Conservation (phyloP, 2,113 vertebrate genomes). For the Barnardius zonarius region DNA sequence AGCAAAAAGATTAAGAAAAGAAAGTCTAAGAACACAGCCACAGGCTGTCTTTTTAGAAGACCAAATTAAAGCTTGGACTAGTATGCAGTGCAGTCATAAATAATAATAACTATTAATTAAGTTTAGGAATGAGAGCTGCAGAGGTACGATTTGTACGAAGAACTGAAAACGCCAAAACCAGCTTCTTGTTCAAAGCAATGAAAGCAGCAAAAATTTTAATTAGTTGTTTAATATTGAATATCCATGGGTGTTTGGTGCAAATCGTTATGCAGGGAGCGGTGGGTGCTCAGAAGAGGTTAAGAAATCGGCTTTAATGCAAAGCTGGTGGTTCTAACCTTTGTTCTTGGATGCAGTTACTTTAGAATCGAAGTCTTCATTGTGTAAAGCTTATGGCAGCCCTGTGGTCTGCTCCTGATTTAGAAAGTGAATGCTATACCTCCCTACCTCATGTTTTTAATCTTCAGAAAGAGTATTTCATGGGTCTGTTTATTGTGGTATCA, state of each 20-base stretch:
- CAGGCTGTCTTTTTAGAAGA: constrained; percentile 37
- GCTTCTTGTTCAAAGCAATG: constrained; percentile 50
- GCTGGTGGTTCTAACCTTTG: background rate
- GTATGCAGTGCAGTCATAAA: constrained; percentile 53
- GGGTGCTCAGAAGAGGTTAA: background rate
- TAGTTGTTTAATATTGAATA: constrained; percentile 65
- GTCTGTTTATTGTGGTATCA: background rate
- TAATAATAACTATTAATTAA: constrained; percentile 71
- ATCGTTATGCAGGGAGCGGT: constrained; percentile 1
- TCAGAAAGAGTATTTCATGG: background rate
- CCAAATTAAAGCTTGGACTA: constrained; percentile 32
- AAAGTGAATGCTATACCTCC: background rate
- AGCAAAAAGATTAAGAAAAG: background rate
- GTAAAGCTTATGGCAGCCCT: background rate
- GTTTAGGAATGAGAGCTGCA: constrained; percentile 46
- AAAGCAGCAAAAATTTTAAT: constrained; percentile 62
- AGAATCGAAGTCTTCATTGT: background rate
- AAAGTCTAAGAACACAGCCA: background rate
- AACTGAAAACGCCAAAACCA: constrained; percentile 32
- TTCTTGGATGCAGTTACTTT: background rate
- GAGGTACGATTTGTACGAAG: constrained; percentile 49
- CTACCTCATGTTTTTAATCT: background rate
- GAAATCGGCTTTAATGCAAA: constrained; percentile 2
- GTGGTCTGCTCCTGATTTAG: background rate
- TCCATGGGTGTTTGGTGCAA: constrained; percentile 11